Conservation (phyloP, 2,888 invertebrate genomes). For the Eurytoma adleriae region DNA sequence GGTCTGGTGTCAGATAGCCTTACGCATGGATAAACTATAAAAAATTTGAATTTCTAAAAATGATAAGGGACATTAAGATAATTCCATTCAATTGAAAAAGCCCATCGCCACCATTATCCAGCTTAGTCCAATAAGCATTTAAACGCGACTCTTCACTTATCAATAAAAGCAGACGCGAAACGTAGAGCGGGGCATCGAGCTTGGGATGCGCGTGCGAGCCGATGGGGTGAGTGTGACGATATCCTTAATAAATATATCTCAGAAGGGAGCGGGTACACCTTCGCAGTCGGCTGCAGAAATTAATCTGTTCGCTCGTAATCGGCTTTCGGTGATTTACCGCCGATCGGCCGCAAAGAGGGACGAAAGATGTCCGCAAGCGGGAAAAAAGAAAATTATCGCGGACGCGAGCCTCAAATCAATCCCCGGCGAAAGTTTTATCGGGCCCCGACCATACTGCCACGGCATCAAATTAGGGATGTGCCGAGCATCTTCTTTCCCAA, state of each 20-base stretch:
- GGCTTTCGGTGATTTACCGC: slow-evolving; percentile 71
- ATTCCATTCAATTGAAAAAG: too few species aligned
- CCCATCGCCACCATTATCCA: too few species aligned
- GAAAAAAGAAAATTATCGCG: slow-evolving; percentile 58
- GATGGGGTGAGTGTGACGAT: slow-evolving; percentile 19
- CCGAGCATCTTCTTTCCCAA: slow-evolving; percentile 40
- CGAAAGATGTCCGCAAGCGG: slow-evolving; percentile 61
- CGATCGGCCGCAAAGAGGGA: slow-evolving; percentile 61
- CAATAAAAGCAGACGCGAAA: slow-evolving; percentile 37
- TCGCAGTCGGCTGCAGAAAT: slow-evolving; percentile 66
- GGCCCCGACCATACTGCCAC: slow-evolving; percentile 62
- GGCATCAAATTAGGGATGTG: slow-evolving; percentile 51
- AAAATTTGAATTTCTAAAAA: too few species aligned
- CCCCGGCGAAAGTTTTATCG: slow-evolving; percentile 61
- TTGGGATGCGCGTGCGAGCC: background rate
- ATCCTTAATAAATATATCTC: slow-evolving; percentile 43
- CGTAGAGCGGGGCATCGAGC: slow-evolving; percentile 13
- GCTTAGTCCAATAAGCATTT: background rate
- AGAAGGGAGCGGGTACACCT: slow-evolving; percentile 37
- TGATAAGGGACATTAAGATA: too few species aligned
- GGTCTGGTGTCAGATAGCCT: too few species aligned
- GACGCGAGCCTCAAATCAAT: slow-evolving; percentile 42
- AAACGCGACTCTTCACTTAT: slow-evolving; percentile 21
- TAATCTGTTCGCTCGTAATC: slow-evolving; percentile 73
- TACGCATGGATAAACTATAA: too few species aligned